Evolutionary conservation across 64 coral and sea anemone genomes (phyloP), one percentile per base, ranked within the genome.

Genomic region (Porites australiensis): DNA sequence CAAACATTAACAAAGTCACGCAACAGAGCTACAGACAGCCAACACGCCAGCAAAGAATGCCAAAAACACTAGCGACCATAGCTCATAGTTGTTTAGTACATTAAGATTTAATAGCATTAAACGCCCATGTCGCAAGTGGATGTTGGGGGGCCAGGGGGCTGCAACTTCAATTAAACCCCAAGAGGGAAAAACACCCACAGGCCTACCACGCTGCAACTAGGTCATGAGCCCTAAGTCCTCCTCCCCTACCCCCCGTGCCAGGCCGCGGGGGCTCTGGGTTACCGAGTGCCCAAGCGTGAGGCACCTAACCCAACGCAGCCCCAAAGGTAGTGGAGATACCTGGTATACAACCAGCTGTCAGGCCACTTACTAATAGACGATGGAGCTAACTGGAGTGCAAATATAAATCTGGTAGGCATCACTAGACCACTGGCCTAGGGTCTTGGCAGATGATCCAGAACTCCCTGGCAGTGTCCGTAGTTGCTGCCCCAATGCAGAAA

Each of bases 401-500:
- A 88, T 75, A 49, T 88, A 88, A 4, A 54, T 19, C 44, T 47
- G 66, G 44, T 88, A 76, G 4, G 86, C 86, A 4, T 54, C 69
- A 57, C 70, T 88, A 13, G 67, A 74, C 86, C 86, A 88, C 13
- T 70, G 86, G 6, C 86, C 86, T 49, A 88, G 23, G 15, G 50
- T 51, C 48, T 88, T 48, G 48, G 75, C 67, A 88, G 57, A 45
- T 75, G 5, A 72, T 75, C 86, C 5, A 67, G 86, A 73, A 75
- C 37, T 10, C 70, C 86, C 5, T 0, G 37, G 48, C 22, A 6
- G 86, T 67, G 12, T 67, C 86, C 5, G n/a, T 53, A 3, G 86
- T 73, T 15, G 86, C 86, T n/a, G 86, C 86, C 64, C 70, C 86
- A 52, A 88, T 88, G 6, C 69, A 37, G 86, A 88, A 74, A n/a